Conservation (phyloP, 1,140 invertebrate genomes). For the Temnothorax nylanderi region DNA sequence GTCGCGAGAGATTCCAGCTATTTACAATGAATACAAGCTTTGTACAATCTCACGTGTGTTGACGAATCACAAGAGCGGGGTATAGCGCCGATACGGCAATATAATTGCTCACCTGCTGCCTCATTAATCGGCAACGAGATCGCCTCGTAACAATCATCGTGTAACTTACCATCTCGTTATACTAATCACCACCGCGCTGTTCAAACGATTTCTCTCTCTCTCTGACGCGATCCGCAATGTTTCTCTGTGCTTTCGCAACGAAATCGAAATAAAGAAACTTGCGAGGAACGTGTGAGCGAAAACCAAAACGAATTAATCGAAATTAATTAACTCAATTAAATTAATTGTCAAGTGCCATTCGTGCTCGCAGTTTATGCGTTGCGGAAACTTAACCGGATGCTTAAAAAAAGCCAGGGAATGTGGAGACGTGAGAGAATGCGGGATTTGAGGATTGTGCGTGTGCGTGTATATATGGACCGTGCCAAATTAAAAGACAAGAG, state of each 20-base stretch:
- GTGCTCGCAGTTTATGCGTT: not conserved
- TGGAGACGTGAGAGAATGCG: not conserved
- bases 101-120: slow-evolving; percentile 39
- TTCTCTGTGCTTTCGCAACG: not conserved
- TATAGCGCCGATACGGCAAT: slow-evolving; percentile 4
- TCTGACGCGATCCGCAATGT: not conserved
- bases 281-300: not conserved
- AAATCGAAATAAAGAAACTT: slow-evolving; percentile 31
- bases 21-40: slow-evolving; percentile 23
- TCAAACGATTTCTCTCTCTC: not conserved
- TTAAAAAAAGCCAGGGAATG: slow-evolving; percentile 15
- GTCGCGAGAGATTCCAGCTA: slow-evolving; percentile 39
- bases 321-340: not conserved
- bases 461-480: not conserved
- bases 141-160: not conserved
- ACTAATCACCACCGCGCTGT: not conserved
- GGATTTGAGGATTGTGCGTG: not conserved
- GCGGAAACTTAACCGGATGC: not conserved
- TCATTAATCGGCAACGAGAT: slow-evolving; percentile 23
- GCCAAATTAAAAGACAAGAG: slow-evolving; percentile 65
- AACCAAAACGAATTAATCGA: slow-evolving; percentile 38
- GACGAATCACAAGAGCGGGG: not conserved
- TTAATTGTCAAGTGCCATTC: not conserved
- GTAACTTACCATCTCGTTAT: not conserved
- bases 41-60: not conserved